These are phyloP conservation scores for Plebejus melissa DNA, from an alignment of 2,888 invertebrate genomes.

Conservation along the genomic window DNA sequence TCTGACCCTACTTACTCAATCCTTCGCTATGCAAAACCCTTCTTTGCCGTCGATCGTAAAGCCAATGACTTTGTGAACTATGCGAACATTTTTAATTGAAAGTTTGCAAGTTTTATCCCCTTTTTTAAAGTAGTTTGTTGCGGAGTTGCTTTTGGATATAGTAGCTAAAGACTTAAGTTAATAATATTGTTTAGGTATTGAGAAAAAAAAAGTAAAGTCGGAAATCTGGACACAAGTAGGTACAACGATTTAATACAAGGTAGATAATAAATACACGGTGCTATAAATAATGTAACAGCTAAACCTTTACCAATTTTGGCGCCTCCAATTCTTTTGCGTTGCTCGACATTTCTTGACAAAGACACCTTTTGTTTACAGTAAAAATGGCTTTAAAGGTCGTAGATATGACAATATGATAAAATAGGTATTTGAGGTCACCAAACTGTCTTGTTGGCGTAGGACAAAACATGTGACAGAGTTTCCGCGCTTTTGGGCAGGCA, in stretches of 20 bases:
- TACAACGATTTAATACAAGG: background rate
- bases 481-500: conserved; percentile 45
- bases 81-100: conserved; percentile 35
- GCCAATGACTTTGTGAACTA: conserved; percentile 30
- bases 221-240: too few species aligned
- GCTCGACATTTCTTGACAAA: conserved; percentile 11
- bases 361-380: conserved; percentile 16
- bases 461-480: conserved; percentile 38
- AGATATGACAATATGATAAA: background rate
- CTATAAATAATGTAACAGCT: background rate
- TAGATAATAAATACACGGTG: background rate
- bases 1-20: conserved; percentile 64
- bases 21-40: conserved; percentile 63
- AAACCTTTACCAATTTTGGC: conserved; percentile 13
- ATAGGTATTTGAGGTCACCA: background rate
- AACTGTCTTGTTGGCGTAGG: conserved; percentile 40
- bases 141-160: background rate
- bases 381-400: conserved; percentile 2
- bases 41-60: conserved; percentile 41
- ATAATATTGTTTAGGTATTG: background rate
- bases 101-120: conserved; percentile 28
- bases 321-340: background rate
- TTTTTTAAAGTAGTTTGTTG: background rate
- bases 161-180: background rate
- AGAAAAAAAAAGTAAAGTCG: too few species aligned